Base-by-base conservation (phyloP, 1,140 invertebrate species). In the Daktulosphaira vitifoliae region DNA sequence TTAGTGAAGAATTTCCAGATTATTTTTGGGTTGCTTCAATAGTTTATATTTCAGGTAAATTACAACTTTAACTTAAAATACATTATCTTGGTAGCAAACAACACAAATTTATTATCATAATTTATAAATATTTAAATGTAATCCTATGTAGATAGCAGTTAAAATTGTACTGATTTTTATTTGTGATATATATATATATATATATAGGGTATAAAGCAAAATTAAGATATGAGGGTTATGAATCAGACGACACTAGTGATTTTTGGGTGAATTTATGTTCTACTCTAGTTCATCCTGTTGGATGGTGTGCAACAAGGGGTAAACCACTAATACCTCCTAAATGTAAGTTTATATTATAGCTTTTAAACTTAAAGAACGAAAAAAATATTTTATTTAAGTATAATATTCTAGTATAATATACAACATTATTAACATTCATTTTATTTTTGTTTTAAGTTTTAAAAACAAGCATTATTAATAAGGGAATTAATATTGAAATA, bases 21-120 rank as follows among this genome's bases (percentile, higher is more conserved):
- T 90, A 88, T 11, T 96, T 92, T 77, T 98, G 93, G 93, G 92
- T 96, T 48, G 92, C 93, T 42, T 91, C 90, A 65, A 91, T 97
- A 25, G 79, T 93, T 26, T 85, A 88, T 74, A 86, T 96, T 67
- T 87, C 87, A 69, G 82, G 81, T 80, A 70, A 71, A 65, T 33
- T 54, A 2, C 8, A n/a, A 44, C 15, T 26, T 56, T 65, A 5
- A 54, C 13, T 33, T 33, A 11, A 33, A n/a, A n/a, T n/a, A n/a
- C n/a, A n/a, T n/a, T n/a, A n/a, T n/a, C n/a, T n/a, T n/a, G n/a
- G n/a, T n/a, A n/a, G n/a, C n/a, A n/a, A n/a, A n/a, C n/a, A n/a
- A n/a, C n/a, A n/a, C n/a, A n/a, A n/a, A n/a, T n/a, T n/a, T n/a
- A n/a, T n/a, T n/a, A n/a, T n/a, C n/a, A n/a, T n/a, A n/a, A n/a